phyloP scores from a whole-genome alignment of 2,113 vertebrate species.

The Cavia porcellus region DNA sequence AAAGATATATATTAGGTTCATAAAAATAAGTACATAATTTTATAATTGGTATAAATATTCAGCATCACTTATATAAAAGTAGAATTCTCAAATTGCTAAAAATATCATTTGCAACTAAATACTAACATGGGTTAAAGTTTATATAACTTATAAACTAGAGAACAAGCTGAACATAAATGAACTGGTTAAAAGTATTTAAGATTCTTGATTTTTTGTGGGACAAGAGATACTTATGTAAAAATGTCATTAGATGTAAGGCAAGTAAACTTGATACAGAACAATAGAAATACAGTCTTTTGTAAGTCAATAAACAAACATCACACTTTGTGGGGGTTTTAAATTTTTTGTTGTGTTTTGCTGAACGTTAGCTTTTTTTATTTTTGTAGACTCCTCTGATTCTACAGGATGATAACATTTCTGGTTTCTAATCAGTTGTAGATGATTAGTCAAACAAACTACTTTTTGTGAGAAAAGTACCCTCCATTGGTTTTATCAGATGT shows the following conservation, averaged over 20 bases:
- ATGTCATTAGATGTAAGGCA: background rate
- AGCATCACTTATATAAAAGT: background rate
- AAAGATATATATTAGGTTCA: background rate
- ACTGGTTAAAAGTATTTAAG: background rate
- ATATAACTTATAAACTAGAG: background rate
- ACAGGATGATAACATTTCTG: background rate
- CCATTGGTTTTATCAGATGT: background rate
- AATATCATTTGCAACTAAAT: background rate
- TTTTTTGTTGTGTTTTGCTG: background rate
- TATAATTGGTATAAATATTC: background rate
- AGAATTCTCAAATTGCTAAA: constrained; percentile 13
- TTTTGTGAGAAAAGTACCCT: background rate
- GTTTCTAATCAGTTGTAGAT: background rate
- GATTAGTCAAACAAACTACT: background rate
- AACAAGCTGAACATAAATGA: background rate
- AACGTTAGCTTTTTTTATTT: background rate
- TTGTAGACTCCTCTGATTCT: background rate
- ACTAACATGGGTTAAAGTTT: background rate
- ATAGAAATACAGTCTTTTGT: background rate
- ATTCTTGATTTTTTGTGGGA: background rate
- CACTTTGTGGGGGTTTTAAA: background rate
- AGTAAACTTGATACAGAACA: background rate
- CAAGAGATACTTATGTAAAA: background rate
- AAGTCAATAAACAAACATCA: background rate
- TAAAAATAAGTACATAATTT: background rate